These are phyloP conservation scores for Epicauta chinensis DNA, from an alignment of 1,140 invertebrate genomes.

Conservation along the genomic window DNA sequence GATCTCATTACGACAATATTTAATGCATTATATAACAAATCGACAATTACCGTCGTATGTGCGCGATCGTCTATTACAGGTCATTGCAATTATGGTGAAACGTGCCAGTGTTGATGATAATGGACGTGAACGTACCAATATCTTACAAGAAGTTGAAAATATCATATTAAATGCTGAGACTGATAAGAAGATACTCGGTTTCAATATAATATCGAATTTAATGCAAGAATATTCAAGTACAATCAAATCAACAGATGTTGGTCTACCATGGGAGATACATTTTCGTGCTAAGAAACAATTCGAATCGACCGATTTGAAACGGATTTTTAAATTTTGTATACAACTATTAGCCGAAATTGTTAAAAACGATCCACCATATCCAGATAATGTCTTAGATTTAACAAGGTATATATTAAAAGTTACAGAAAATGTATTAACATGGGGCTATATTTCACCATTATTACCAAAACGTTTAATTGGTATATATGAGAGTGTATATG, in stretches of 20 bases:
- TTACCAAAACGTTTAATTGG: constrained; percentile 63
- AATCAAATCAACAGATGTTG: constrained; percentile 77
- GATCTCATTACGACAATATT: constrained; percentile 66
- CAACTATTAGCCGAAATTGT: constrained; percentile 37
- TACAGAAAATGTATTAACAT: constrained; percentile 35
- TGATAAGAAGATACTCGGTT: constrained; percentile 63
- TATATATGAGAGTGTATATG: constrained; percentile 63
- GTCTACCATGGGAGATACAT: constrained; percentile 81
- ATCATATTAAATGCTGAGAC: constrained; percentile 61
- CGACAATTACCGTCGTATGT: constrained; percentile 56
- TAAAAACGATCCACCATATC: constrained; percentile 36
- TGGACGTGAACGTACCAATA: constrained; percentile 58
- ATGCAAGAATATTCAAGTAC: constrained; percentile 84
- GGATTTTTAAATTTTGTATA: constrained; percentile 58
- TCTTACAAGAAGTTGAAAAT: constrained; percentile 68
- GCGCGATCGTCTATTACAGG: constrained; percentile 63
- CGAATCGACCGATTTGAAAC: constrained; percentile 70
- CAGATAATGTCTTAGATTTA: constrained; percentile 28
- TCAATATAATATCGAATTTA: constrained; percentile 71
- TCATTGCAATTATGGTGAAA: constrained; percentile 83
- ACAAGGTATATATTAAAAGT: constrained; percentile 35
- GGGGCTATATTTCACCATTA: constrained; percentile 41
- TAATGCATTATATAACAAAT: constrained; percentile 68
- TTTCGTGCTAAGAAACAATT: constrained; percentile 77
- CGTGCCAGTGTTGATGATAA: constrained; percentile 66